phyloP scores from a whole-genome alignment of 2,797 vertebrate species.

The Takifugu rubripes region DNA sequence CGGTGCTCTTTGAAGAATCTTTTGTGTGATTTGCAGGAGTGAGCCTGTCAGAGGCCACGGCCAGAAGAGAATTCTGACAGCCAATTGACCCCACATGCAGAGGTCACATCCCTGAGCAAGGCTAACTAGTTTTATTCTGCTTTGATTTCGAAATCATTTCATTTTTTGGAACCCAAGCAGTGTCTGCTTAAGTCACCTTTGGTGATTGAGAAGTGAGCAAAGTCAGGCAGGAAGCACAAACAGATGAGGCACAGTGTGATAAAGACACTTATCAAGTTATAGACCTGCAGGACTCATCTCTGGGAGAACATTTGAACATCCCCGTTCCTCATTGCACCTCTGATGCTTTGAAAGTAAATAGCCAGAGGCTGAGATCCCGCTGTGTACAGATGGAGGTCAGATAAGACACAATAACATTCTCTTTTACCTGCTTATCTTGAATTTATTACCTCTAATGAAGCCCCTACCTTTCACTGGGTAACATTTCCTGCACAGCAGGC shows the following conservation, averaged over 20 bases:
- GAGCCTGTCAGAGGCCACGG: conserved; percentile 41
- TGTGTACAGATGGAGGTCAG: conserved; percentile 28
- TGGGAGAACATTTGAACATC: conserved; percentile 24
- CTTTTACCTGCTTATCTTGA: conserved; percentile 31
- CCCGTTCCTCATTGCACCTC: conserved; percentile 30
- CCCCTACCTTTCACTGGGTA: conserved; percentile 34
- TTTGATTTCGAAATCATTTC: conserved; percentile 1
- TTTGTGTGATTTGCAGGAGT: conserved; percentile 41
- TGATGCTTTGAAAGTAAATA: conserved; percentile 16
- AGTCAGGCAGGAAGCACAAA: conserved; percentile 23
- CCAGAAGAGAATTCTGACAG: conserved; percentile 46
- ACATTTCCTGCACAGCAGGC: conserved; percentile 14
- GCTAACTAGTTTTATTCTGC: background rate
- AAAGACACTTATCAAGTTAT: conserved; percentile 41
- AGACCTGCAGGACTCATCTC: conserved; percentile 31
- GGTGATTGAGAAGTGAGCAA: conserved; percentile 27
- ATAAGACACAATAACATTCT: conserved; percentile 33
- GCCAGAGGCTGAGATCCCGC: conserved; percentile 20
- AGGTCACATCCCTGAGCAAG: conserved; percentile 6
- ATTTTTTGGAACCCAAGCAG: background rate
- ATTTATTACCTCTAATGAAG: conserved; percentile 44
- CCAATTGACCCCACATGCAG: conserved; percentile 29
- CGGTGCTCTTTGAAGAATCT: conserved; percentile 42
- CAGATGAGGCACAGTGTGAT: conserved; percentile 26
- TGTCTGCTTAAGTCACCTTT: conserved; percentile 2